These are phyloP conservation scores for Acrocyrtus sp. DNA, from an alignment of 2,888 invertebrate genomes.

Conservation along the genomic window DNA sequence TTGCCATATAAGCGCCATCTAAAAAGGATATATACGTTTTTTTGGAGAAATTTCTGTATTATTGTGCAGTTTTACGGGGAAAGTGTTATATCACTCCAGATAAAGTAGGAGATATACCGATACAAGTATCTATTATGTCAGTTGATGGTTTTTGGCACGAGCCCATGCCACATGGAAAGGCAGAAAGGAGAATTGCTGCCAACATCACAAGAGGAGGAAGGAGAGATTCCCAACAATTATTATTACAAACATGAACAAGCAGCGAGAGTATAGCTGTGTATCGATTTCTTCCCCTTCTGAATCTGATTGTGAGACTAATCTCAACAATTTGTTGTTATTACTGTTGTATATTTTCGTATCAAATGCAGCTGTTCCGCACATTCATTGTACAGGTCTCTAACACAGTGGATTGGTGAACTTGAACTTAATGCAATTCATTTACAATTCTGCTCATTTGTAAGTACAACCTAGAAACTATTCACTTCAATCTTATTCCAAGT, in stretches of 20 bases:
- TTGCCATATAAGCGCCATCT: neutral
- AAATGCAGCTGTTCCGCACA: slow-evolving; percentile 7
- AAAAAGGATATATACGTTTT: too few relatives aligned
- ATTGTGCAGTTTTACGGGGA: too few relatives aligned
- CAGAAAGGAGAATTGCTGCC: neutral
- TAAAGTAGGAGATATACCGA: neutral
- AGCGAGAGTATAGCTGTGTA: neutral
- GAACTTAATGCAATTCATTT: slow-evolving; percentile 8
- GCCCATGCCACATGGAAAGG: neutral
- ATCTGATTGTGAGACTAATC: slow-evolving; percentile 5
- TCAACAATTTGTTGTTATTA: slow-evolving; percentile 13
- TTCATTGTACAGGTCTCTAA: neutral
- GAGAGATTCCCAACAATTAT: too few relatives aligned
- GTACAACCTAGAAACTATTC: too few relatives aligned
- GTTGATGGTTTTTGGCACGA: slow-evolving; percentile 17
- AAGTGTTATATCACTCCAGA: too few relatives aligned
- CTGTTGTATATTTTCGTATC: neutral
- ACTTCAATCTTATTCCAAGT: too few relatives aligned
- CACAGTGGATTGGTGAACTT: neutral
- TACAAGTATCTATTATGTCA: neutral
- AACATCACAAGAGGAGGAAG: too few relatives aligned
- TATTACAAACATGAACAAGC: neutral
- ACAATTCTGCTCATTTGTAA: neutral
- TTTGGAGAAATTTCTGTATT: too few relatives aligned
- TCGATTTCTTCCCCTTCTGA: neutral